phyloP scores from a whole-genome alignment of 2,797 vertebrate species.

The Spondyliosoma cantharus region DNA sequence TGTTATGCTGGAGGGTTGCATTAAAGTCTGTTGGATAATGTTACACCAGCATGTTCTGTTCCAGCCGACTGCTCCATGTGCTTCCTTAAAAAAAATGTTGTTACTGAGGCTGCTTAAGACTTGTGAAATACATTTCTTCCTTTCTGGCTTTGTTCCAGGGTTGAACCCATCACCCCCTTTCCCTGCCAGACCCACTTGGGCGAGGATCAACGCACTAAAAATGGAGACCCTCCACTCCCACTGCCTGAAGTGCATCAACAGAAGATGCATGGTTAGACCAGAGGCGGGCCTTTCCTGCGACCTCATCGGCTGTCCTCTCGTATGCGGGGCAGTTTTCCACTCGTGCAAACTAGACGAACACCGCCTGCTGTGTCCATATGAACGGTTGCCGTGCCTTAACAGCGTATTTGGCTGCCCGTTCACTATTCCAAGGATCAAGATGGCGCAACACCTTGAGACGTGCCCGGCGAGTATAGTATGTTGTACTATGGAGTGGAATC shows the following conservation, averaged over 20 bases:
- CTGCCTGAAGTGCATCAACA: conserved; percentile 96
- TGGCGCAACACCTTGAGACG: conserved; percentile 92
- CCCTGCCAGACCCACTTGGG: conserved; percentile 5
- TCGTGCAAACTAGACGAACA: conserved; percentile 95
- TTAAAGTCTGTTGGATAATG: conserved; percentile 2
- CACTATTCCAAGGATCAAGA: conserved; percentile 89
- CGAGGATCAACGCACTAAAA: conserved; percentile 17
- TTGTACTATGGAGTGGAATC: conserved; percentile 99
- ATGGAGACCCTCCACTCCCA: conserved; percentile 94
- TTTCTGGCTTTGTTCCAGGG: conserved; percentile 66
- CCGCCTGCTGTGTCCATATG: conserved; percentile 92
- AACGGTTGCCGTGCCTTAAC: conserved; percentile 95
- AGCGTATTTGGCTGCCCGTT: conserved; percentile 96
- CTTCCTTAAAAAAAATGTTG: background rate
- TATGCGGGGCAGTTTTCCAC: conserved; percentile 98
- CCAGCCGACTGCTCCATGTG: background rate
- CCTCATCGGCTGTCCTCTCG: conserved; percentile 92
- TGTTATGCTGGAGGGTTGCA: background rate
- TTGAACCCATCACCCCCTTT: conserved; percentile 25
- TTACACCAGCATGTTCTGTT: conserved; percentile 20
- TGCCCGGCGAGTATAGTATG: conserved; percentile 98
- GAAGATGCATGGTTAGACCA: conserved; percentile 96
- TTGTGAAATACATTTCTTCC: conserved; percentile 8
- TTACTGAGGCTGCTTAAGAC: background rate
- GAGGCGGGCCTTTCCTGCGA: conserved; percentile 93